A percentile compares a stretch with the other conserved stretches of the same genome.
Evolutionary conservation across 1,140 invertebrate species (phyloP).

Genomic region (Papilio aristodemus): DNA sequence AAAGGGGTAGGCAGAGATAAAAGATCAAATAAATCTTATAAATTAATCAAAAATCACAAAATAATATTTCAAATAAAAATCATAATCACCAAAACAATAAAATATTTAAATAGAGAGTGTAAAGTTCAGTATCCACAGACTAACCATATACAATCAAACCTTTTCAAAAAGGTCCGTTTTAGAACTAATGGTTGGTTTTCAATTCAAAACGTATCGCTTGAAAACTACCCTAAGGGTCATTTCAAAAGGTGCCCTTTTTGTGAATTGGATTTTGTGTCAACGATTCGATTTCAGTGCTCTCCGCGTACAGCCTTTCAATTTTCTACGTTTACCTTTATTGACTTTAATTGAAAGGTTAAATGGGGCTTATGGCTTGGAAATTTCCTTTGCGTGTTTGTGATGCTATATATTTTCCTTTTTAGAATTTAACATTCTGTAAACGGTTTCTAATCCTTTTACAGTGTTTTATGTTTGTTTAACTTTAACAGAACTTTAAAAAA

Average conservation of each 20-base stretch:
- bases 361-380: background rate
- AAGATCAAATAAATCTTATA: no score
- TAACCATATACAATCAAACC: constrained; percentile 8
- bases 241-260: constrained; percentile 27
- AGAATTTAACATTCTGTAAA: background rate
- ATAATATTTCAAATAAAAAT: background rate
- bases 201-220: constrained; percentile 25
- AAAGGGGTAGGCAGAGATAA: no score
- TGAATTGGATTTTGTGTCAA: constrained; percentile 29
- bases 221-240: constrained; percentile 28
- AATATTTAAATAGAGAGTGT: constrained; percentile 1
- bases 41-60: no score
- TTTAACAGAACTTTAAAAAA: no score
- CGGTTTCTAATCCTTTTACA: no score
- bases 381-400: background rate
- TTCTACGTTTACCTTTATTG: constrained; percentile 25
- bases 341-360: constrained; percentile 23
- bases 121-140: background rate
- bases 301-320: background rate
- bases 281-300: constrained; percentile 24
- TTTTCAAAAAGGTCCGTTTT: background rate
- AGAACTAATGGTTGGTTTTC: constrained; percentile 13
- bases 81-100: background rate
- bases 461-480: no score
- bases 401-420: background rate